Base-by-base conservation (phyloP, 2,888 invertebrate species). In the Drosophila dives region DNA sequence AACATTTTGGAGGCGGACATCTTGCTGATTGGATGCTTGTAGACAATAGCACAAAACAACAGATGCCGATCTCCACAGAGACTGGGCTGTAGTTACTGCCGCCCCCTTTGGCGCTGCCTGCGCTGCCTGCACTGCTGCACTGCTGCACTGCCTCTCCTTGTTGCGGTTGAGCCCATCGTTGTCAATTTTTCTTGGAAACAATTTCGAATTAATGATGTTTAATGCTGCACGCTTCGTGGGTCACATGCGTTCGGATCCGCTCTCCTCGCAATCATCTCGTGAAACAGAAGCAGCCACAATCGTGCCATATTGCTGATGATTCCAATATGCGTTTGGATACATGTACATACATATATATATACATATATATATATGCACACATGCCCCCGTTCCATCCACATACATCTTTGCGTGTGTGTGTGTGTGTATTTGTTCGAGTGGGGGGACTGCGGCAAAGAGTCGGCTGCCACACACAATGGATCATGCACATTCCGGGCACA, bases 191-290 rank as follows among this genome's bases (percentile, higher is more conserved):
- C 77, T 66, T 64, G 72, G 83, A 80, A 86, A 71, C 72, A 75
- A 80, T 83, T 86, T 67, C 75, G 70, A 83, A 81, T 78, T 75
- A 72, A 86, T 83, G 72, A 83, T 83, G 83, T 80, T 80, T 71
- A 83, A 80, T 80, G 83, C 72, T 80, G 72, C 77, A 86, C 86
- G 77, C 81, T 81, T 75, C 81, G 80, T 65, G 54, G 65, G 72
- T 71, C 75, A 84, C 81, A 81, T 82, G 73, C 76, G 78, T 65
- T 73, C 61, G 42, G 29, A 38, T 36, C 51, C 10, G 61, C 45
- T 45, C 48, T 50, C 38, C 51, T 33, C 58, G 51, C 61, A 76
- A 62, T 72, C 72, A 66, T 64, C 67, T 70, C 48, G 68, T 34
- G 65, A 64, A 72, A 69, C 77, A 77, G 65, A 66, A 73, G 64